Evolutionary conservation across 2,888 invertebrate genomes (phyloP).

Genomic region (Catocala nupta): DNA sequence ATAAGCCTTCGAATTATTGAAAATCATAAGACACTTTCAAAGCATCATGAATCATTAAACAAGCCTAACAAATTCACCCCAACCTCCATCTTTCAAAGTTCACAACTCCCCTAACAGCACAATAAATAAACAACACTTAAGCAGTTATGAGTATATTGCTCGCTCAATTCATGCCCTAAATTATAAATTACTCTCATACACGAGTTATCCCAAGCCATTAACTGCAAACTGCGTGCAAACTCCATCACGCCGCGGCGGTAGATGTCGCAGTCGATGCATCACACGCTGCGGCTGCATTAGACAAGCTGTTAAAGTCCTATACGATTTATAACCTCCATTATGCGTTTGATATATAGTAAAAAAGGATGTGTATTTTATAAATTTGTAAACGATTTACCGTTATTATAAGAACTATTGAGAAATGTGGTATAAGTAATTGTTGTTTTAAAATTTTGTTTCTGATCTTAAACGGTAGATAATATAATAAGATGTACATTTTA

Average conservation of each 20-base stretch:
- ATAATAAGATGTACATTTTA: background rate
- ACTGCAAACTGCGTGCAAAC: constrained; percentile 39
- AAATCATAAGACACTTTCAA: constrained; percentile 15
- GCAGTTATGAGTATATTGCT: constrained; percentile 39
- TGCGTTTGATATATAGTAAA: background rate
- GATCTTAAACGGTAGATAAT: background rate
- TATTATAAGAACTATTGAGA: too few species aligned
- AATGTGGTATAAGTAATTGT: too few species aligned
- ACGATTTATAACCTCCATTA: constrained; percentile 9
- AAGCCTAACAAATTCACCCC: constrained; percentile 20
- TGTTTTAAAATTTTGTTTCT: background rate
- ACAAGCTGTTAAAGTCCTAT: constrained; percentile 32
- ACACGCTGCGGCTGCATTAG: constrained; percentile 33
- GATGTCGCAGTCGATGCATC: constrained; percentile 39
- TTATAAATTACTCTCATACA: constrained; percentile 32
- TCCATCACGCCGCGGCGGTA: constrained; percentile 27
- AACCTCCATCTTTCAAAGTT: constrained; percentile 19
- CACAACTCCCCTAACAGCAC: constrained; percentile 17
- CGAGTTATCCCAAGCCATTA: constrained; percentile 33
- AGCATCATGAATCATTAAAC: constrained; percentile 24
- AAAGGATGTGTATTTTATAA: background rate
- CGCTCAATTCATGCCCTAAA: constrained; percentile 30
- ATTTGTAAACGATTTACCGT: background rate
- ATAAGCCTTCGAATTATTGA: constrained; percentile 9
- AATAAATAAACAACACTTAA: constrained; percentile 34